Evolutionary conservation across 2,888 invertebrate species (phyloP).

Genomic region (Andrena dorsata): DNA sequence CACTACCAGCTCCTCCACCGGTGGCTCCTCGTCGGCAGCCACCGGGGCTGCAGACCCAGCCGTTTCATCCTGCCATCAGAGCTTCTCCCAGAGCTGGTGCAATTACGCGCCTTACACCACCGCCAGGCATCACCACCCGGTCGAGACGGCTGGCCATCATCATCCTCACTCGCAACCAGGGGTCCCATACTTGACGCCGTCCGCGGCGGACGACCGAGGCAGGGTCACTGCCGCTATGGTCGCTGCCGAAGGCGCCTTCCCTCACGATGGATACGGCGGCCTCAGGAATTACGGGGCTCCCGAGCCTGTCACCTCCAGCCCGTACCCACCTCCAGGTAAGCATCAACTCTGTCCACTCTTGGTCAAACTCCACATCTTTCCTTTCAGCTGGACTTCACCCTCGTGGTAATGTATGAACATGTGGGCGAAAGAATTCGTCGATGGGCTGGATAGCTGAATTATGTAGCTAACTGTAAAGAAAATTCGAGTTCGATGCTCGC

Average conservation of each 20-base stretch:
- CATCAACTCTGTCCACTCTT: conserved; percentile 79
- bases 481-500: not conserved
- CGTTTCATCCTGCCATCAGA: conserved; percentile 89
- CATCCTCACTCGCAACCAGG: conserved; percentile 87
- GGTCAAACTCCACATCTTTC: not conserved
- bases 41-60: conserved; percentile 86
- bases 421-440: not conserved
- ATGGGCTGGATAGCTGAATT: not conserved
- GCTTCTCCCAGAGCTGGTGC: conserved; percentile 91
- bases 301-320: conserved; percentile 90
- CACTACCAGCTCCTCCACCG: conserved; percentile 85
- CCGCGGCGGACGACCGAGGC: conserved; percentile 89
- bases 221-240: conserved; percentile 87
- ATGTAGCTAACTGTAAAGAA: not conserved
- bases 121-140: conserved; percentile 87
- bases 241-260: conserved; percentile 88
- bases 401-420: conserved; percentile 13
- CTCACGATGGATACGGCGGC: conserved; percentile 90
- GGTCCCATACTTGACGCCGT: conserved; percentile 89
- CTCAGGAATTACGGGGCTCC: conserved; percentile 91
- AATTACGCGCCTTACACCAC: conserved; percentile 89
- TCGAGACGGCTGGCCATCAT: conserved; percentile 86
- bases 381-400: not conserved
- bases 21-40: conserved; percentile 82
- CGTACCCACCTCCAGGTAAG: conserved; percentile 93